A percentile compares a stretch with the other conserved stretches of the same genome.
Evolutionary conservation across 1,140 invertebrate species (phyloP).

Genomic region (Heliconius melpomene): DNA sequence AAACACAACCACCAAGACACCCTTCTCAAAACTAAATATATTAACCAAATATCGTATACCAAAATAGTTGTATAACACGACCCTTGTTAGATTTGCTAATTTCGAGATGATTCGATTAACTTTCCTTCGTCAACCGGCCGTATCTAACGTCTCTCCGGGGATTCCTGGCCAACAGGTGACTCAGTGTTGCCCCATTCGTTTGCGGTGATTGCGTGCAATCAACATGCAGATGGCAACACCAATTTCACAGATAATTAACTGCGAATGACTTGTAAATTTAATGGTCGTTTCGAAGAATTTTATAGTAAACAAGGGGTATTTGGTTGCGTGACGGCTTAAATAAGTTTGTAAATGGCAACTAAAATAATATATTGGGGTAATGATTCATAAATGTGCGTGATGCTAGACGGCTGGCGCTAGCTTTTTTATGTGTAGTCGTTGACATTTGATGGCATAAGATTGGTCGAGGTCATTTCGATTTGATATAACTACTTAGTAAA

Average conservation of each 20-base stretch:
- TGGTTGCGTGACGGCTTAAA: constrained; percentile 19
- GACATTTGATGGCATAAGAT: not conserved
- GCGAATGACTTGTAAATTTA: constrained; percentile 31
- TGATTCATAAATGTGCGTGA: constrained; percentile 5
- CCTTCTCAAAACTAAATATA: not conserved
- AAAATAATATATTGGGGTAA: not conserved
- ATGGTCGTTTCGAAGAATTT: constrained; percentile 26
- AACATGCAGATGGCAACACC: constrained; percentile 42
- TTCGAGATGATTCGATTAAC: constrained; percentile 21
- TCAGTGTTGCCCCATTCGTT: constrained; percentile 34
- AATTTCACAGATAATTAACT: constrained; percentile 44
- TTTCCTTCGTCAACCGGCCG: constrained; percentile 23
- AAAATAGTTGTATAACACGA: constrained; percentile 15
- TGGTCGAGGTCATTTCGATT: not conserved
- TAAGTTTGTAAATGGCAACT: constrained; percentile 10
- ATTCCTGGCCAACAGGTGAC: constrained; percentile 38
- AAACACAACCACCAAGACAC: too few relatives aligned
- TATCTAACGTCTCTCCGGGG: constrained; percentile 31
- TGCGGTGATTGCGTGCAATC: constrained; percentile 40
- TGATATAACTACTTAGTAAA: too few relatives aligned
- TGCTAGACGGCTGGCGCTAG: not conserved
- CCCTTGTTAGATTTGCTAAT: constrained; percentile 28
- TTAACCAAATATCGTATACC: not conserved
- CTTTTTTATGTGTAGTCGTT: not conserved
- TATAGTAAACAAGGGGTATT: constrained; percentile 25